phyloP scores from a whole-genome alignment of 2,113 vertebrate genomes.

The Egretta garzetta region DNA sequence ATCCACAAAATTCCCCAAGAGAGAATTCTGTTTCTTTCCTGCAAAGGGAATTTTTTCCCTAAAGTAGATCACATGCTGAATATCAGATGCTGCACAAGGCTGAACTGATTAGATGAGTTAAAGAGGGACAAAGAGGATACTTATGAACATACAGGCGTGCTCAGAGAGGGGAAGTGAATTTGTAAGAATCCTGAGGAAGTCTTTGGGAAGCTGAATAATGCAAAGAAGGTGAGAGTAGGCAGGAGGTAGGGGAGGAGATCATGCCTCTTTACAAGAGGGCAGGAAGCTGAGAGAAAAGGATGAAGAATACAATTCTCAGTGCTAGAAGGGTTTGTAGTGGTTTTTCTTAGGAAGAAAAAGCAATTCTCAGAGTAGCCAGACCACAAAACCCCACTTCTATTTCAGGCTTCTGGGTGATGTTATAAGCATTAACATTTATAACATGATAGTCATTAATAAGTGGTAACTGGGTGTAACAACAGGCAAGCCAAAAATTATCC shows the following conservation, averaged over 20 bases:
- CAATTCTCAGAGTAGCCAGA: background rate
- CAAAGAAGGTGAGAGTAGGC: background rate
- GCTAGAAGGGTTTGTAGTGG: background rate
- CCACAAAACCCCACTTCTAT: background rate
- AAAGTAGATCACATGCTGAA: background rate
- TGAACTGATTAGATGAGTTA: background rate
- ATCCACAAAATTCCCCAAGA: background rate
- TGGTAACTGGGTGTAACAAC: background rate
- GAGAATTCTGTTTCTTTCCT: background rate
- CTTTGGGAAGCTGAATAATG: background rate
- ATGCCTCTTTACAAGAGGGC: background rate
- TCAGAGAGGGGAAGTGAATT: background rate
- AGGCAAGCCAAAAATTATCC: background rate
- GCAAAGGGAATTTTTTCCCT: background rate
- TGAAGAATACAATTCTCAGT: background rate
- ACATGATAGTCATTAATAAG: background rate
- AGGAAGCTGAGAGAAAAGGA: background rate
- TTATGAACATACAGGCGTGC: background rate
- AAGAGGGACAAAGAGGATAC: background rate
- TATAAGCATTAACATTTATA: background rate
- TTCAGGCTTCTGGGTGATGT: background rate
- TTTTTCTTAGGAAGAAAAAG: background rate
- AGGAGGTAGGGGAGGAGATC: background rate
- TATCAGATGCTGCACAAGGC: background rate
- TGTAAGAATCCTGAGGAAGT: background rate